These are phyloP conservation scores for Cataglyphis altisquamis DNA, from an alignment of 2,888 invertebrate species.

Conservation along the genomic window DNA sequence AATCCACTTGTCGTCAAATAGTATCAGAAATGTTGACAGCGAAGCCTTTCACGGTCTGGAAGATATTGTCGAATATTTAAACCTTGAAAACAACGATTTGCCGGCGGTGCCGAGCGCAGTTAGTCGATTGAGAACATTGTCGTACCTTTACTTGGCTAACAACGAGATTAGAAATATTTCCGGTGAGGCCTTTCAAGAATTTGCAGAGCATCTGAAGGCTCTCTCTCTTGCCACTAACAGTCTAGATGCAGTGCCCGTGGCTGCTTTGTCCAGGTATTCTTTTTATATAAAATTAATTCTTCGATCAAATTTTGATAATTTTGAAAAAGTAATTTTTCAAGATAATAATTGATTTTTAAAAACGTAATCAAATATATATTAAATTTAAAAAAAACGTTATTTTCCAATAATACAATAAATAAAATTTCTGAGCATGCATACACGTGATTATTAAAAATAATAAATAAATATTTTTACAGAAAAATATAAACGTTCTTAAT, in stretches of 20 bases:
- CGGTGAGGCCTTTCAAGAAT: constrained; percentile 89
- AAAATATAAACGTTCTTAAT: neutral
- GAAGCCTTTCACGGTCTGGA: constrained; percentile 92
- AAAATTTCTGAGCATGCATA: neutral
- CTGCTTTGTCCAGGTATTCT: constrained; percentile 88
- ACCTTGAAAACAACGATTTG: constrained; percentile 93
- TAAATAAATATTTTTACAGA: neutral
- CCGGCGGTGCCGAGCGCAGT: constrained; percentile 91
- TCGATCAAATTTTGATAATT: neutral
- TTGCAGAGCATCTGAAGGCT: constrained; percentile 90
- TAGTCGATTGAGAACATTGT: constrained; percentile 89
- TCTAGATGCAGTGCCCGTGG: constrained; percentile 91
- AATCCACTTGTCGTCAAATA: constrained; percentile 93
- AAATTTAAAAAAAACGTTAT: neutral
- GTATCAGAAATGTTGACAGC: constrained; percentile 90
- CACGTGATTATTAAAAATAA: neutral
- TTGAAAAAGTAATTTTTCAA: neutral
- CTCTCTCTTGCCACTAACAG: constrained; percentile 94
- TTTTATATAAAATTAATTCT: neutral
- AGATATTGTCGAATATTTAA: constrained; percentile 92
- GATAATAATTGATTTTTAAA: neutral
- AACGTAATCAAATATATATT: neutral
- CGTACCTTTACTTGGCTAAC: constrained; percentile 94
- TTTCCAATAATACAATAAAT: neutral
- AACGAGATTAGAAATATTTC: constrained; percentile 90